These are phyloP conservation scores for Norana najaformis DNA, from an alignment of 2,888 invertebrate species.

Conservation along the genomic window DNA sequence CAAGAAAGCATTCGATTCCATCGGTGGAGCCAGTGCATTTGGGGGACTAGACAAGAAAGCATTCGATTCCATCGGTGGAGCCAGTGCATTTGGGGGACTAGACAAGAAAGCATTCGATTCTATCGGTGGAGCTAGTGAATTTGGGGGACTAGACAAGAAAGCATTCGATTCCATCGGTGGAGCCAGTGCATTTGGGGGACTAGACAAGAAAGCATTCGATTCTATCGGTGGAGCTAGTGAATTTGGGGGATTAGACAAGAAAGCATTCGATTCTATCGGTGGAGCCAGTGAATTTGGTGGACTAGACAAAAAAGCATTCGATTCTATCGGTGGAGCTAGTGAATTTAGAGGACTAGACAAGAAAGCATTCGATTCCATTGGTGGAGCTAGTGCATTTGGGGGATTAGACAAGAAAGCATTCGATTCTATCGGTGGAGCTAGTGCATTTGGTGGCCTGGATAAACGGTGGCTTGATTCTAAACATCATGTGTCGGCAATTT, in stretches of 20 bases:
- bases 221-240: neutral
- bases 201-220: neutral
- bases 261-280: neutral
- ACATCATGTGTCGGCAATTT: neutral
- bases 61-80: neutral
- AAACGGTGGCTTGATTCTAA: slow-evolving; percentile 26
- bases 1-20: neutral
- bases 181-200: neutral
- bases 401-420: neutral
- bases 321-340: neutral
- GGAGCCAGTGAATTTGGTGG: neutral
- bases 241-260: neutral
- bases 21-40: neutral
- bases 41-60: neutral
- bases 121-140: neutral
- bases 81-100: neutral
- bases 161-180: neutral
- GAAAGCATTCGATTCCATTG: neutral
- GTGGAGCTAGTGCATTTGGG: neutral
- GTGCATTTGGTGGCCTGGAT: slow-evolving; percentile 31
- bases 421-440: neutral
- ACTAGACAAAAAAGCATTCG: neutral
- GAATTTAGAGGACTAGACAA: neutral
- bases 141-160: neutral
- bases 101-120: neutral